Conservation (phyloP, 2,113 vertebrate species). For the Gymnogyps californianus region DNA sequence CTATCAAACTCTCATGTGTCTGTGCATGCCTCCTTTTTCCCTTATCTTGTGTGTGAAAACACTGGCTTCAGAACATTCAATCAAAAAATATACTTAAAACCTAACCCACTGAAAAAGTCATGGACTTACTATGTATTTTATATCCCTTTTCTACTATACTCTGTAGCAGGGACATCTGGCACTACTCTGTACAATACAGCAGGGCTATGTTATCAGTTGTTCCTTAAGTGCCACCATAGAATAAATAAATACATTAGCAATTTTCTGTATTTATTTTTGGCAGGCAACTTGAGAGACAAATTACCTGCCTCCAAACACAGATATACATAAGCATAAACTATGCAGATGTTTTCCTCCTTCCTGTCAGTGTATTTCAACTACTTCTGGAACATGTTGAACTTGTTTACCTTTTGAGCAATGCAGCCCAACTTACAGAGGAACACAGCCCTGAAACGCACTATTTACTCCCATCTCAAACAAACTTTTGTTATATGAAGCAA, state of each 20-base stretch:
- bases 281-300: background rate
- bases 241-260: conserved; percentile 24
- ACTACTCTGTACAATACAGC: background rate
- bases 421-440: background rate
- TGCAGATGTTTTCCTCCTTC: background rate
- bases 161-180: background rate
- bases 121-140: background rate
- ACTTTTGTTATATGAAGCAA: background rate
- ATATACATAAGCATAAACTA: conserved; percentile 30
- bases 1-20: background rate
- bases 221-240: background rate
- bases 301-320: conserved; percentile 8
- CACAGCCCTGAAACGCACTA: background rate
- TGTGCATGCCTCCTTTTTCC: background rate
- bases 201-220: background rate
- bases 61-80: background rate
- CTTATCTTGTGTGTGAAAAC: background rate
- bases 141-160: background rate
- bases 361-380: background rate
- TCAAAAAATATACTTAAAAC: background rate
- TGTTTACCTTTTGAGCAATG: background rate
- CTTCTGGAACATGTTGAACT: conserved; percentile 7
- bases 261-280: conserved; percentile 35
- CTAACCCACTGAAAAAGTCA: background rate
- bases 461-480: background rate